Base-by-base conservation (phyloP, 2,888 invertebrate species). In the Lottia scabra region DNA sequence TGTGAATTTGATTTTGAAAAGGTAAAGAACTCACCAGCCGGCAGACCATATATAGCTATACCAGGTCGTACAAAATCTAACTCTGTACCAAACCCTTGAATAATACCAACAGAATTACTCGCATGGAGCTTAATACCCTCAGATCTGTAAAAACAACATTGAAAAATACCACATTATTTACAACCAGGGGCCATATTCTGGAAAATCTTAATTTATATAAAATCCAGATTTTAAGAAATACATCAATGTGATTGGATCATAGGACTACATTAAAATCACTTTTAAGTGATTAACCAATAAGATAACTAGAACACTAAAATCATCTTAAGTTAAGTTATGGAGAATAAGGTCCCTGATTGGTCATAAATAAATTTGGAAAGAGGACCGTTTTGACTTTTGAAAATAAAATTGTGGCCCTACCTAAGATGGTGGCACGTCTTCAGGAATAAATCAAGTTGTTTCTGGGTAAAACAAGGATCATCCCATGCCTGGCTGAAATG, bases 41-140 rank as follows among this genome's bases (percentile, higher is more conserved):
- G 74, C 27, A 84, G 80, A 23, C 84, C 84, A 72, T 81, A 84
- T 68, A 84, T 75, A 13, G 79, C 74, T 62, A 83, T 80, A 2
- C 85, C 85, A 19, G 84, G 83, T n/a, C 85, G 70, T 15, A 85
- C 79, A 67, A 78, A 80, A 69, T 84, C 83, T 30, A 84, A 73
- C 26, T 84, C 81, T n/a, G 78, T 78, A 19, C 80, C 85, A 26
- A 81, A 65, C 3, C 80, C 80, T 27, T 75, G 75, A 23, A 81
- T 65, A 12, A 84, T 81, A 63, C 80, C 82, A n/a, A 81, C 82
- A 15, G 85, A 84, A 71, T 83, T 83, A 13, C 82, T 77, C 1
- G 79, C 79, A 62, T 84, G 84, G 3, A 83, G 23, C 62, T 83
- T 81, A 1, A 81, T 62, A 5, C 81, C 81, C 23, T 46, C 67